Evolutionary conservation across 1,140 invertebrate genomes (phyloP).

Genomic region (Lucilia sericata): DNA sequence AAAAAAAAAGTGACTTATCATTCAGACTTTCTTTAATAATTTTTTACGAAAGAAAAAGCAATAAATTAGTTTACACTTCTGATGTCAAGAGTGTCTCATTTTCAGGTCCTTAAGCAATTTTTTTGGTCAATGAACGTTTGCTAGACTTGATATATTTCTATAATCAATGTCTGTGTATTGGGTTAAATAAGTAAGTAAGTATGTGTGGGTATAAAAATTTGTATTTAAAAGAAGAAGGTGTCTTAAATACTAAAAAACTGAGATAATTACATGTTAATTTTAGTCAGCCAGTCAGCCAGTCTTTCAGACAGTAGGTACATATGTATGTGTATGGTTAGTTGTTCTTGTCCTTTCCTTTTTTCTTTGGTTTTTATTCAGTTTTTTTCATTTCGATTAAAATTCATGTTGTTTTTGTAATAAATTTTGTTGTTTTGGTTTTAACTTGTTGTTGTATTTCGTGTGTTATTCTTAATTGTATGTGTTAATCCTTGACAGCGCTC

Average conservation of each 20-base stretch:
- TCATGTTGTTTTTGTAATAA: not conserved
- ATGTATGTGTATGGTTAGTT: not conserved
- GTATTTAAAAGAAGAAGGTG: conserved; percentile 19
- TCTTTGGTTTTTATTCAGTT: not conserved
- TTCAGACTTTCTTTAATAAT: too few relatives aligned
- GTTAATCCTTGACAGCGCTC: conserved; percentile 39
- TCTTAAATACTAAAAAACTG: conserved; percentile 50
- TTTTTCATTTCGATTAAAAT: not conserved
- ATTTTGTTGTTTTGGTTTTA: conserved; percentile 22
- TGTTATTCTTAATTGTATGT: conserved; percentile 35
- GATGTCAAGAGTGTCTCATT: not conserved
- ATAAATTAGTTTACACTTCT: not conserved
- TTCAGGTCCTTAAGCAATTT: conserved; percentile 13
- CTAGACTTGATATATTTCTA: not conserved
- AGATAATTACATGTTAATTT: conserved; percentile 67
- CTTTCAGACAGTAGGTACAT: not conserved
- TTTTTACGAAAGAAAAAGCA: too few relatives aligned
- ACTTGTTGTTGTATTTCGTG: not conserved
- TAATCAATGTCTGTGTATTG: not conserved
- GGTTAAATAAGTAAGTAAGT: not conserved
- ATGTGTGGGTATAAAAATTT: not conserved
- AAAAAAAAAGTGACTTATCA: too few relatives aligned
- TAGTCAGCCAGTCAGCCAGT: conserved; percentile 13
- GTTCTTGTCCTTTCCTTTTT: not conserved
- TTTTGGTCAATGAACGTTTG: conserved; percentile 21